These are phyloP conservation scores for Strongylocentrotus purpuratus DNA, from an alignment of 35 echinoderm and acorn worm species.

Conservation along the genomic window DNA sequence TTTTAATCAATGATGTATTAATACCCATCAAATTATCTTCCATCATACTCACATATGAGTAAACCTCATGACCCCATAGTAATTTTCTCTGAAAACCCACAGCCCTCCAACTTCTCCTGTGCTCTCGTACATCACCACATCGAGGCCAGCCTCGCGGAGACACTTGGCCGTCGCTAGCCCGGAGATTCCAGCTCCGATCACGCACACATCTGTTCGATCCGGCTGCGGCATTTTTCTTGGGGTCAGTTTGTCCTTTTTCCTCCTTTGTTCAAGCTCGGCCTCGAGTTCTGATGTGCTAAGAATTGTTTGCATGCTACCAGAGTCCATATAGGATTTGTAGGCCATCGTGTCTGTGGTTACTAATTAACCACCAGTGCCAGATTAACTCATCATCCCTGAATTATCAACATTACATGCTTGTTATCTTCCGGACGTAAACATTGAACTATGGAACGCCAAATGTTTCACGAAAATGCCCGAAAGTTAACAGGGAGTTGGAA, in stretches of 20 bases:
- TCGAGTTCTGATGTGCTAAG: not conserved
- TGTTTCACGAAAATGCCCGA: no score
- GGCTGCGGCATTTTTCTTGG: not conserved
- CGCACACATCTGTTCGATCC: slow-evolving; percentile 73
- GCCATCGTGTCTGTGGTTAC: not conserved
- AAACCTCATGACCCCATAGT: slow-evolving; percentile 97
- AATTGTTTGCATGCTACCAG: not conserved
- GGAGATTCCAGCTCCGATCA: slow-evolving; percentile 97
- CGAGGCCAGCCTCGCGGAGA: slow-evolving; percentile 73
- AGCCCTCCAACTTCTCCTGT: slow-evolving; percentile 81
- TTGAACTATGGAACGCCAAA: not conserved
- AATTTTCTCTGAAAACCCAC: slow-evolving; percentile 86
- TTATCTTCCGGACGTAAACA: not conserved
- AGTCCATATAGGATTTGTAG: not conserved
- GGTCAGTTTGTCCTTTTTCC: not conserved
- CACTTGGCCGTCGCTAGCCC: slow-evolving; percentile 94
- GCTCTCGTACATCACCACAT: slow-evolving; percentile 75
- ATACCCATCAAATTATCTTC: not conserved
- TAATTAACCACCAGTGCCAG: not conserved
- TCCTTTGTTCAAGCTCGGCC: not conserved
- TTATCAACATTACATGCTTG: not conserved
- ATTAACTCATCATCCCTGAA: not conserved
- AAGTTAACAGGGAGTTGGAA: no score
- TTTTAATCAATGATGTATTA: no score
- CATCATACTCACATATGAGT: slow-evolving; percentile 90